Evolutionary conservation across 2,113 vertebrate species (phyloP).

Genomic region (Solea solea): DNA sequence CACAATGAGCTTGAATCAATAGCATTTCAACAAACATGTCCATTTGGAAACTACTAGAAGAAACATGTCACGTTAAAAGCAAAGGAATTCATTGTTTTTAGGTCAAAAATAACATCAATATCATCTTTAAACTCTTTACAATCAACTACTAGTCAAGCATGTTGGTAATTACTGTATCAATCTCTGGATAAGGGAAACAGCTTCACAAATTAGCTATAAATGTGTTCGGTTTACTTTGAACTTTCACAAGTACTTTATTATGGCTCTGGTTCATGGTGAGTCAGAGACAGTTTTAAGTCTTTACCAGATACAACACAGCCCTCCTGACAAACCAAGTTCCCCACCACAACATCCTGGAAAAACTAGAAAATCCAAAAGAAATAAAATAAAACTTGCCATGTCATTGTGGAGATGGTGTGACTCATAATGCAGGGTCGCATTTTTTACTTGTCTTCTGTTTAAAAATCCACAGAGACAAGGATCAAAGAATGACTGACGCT

Average conservation of each 20-base stretch:
- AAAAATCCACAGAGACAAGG: conserved; percentile 30
- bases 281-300: conserved; percentile 1
- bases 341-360: background rate
- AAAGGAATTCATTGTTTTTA: background rate
- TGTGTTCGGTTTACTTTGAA: background rate
- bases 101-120: background rate
- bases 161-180: conserved; percentile 24
- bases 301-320: conserved; percentile 30
- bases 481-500: background rate
- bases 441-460: conserved; percentile 20
- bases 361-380: conserved; percentile 10
- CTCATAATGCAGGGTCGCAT: conserved; percentile 22
- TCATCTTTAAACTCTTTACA: background rate
- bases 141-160: background rate
- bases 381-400: conserved; percentile 50
- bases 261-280: background rate
- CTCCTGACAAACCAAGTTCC: conserved; percentile 22
- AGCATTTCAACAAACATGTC: background rate
- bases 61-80: background rate
- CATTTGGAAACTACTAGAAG: background rate
- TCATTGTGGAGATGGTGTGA: background rate
- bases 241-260: background rate
- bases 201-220: conserved; percentile 3
- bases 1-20: background rate
- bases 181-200: background rate